Conservation (phyloP, 2,113 vertebrate genomes). For the Copsychus sechellarum region DNA sequence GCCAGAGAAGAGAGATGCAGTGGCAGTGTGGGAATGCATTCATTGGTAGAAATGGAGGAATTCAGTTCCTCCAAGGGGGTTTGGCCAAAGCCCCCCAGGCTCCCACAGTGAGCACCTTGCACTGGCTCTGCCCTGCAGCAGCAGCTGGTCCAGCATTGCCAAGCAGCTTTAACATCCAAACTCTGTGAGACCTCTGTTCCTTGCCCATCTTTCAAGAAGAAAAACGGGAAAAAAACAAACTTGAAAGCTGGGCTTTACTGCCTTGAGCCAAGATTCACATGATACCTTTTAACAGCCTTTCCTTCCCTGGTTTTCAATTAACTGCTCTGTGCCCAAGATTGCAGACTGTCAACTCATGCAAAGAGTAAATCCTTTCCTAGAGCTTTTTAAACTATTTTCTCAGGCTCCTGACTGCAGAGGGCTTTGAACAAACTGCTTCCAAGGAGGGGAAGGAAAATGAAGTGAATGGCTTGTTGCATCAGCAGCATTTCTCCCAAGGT, state of each 20-base stretch:
- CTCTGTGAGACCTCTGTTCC: background rate
- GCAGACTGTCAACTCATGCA: background rate
- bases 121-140: accelerated
- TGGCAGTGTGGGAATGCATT: background rate
- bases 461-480: background rate
- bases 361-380: constrained; percentile 24
- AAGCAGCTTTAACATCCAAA: background rate
- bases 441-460: background rate
- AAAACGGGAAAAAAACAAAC: background rate
- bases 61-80: background rate
- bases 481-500: background rate
- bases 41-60: background rate
- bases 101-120: accelerated
- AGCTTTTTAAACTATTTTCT: background rate
- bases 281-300: background rate
- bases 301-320: background rate
- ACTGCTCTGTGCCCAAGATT: background rate
- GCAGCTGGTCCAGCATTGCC: background rate
- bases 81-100: background rate
- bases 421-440: background rate
- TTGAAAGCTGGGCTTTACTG: background rate
- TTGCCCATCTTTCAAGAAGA: background rate
- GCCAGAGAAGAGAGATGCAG: background rate
- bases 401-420: background rate
- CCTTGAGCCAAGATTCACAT: background rate